These are phyloP conservation scores for Gymnocheta viridis DNA, from an alignment of 2,888 invertebrate species.

Conservation along the genomic window DNA sequence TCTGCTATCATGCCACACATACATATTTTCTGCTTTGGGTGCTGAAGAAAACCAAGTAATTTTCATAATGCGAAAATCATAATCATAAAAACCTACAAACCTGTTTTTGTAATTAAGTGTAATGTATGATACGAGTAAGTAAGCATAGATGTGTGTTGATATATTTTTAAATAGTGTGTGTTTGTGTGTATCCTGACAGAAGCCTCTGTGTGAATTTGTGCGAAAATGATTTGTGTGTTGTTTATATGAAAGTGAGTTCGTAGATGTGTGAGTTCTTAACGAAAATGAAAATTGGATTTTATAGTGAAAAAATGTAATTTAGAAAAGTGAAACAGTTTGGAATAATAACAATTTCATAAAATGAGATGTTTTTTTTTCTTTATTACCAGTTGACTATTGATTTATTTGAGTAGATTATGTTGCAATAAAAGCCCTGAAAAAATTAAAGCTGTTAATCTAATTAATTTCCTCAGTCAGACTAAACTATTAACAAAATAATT, in stretches of 20 bases:
- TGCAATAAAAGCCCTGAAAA: background rate
- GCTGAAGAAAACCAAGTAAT: constrained; percentile 34
- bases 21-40: background rate
- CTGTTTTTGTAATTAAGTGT: constrained; percentile 59
- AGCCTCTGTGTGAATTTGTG: constrained; percentile 2
- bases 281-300: constrained; percentile 57
- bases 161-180: background rate
- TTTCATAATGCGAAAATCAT: constrained; percentile 60
- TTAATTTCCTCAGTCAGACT: no score
- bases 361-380: background rate
- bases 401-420: background rate
- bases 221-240: constrained; percentile 16
- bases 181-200: background rate
- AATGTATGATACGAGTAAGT: constrained; percentile 37
- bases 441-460: background rate
- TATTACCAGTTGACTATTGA: background rate
- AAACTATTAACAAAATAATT: no score
- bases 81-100: constrained; percentile 62
- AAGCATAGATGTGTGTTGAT: background rate
- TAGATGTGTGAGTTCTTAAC: background rate
- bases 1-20: no score
- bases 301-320: constrained; percentile 24
- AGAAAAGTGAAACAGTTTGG: constrained; percentile 27
- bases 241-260: background rate
- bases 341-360: constrained; percentile 21